Conservation (phyloP, 2,888 invertebrate species). For the Pyrochroa serraticornis region DNA sequence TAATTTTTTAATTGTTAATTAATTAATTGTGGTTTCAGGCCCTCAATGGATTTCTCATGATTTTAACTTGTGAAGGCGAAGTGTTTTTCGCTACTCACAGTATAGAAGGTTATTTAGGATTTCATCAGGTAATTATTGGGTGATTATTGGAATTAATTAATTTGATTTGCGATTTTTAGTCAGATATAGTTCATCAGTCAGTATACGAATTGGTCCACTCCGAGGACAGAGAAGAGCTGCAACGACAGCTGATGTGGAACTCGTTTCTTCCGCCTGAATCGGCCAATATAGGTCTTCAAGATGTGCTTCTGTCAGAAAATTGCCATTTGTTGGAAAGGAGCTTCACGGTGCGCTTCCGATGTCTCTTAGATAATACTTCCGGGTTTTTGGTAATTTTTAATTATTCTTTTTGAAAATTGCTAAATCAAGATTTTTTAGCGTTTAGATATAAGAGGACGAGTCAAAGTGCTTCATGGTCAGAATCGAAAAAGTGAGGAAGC, state of each 20-base stretch:
- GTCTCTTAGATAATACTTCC: slow-evolving; percentile 98
- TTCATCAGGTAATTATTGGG: slow-evolving; percentile 92
- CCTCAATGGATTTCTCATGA: slow-evolving; percentile 98
- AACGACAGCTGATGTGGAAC: slow-evolving; percentile 93
- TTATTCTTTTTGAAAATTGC: background rate
- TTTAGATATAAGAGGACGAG: slow-evolving; percentile 95
- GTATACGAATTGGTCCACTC: slow-evolving; percentile 99
- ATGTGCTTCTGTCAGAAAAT: slow-evolving; percentile 88
- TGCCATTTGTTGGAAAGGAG: slow-evolving; percentile 91
- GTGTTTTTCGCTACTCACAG: slow-evolving; percentile 99
- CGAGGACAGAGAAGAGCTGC: slow-evolving; percentile 97
- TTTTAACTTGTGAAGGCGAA: slow-evolving; percentile 98
- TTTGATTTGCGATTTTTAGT: slow-evolving; percentile 68
- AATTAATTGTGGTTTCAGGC: slow-evolving; percentile 72
- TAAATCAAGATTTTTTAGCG: slow-evolving; percentile 68
- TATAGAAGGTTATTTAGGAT: slow-evolving; percentile 99
- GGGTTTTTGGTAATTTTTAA: slow-evolving; percentile 83
- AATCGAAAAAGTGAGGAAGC: slow-evolving; percentile 94
- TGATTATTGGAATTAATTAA: background rate
- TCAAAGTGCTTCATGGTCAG: slow-evolving; percentile 95
- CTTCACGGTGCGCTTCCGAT: slow-evolving; percentile 98
- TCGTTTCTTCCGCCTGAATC: slow-evolving; percentile 85
- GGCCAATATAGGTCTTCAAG: slow-evolving; percentile 80
- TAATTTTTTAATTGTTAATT: background rate
- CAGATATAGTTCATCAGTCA: slow-evolving; percentile 99